Evolutionary conservation across 1,140 invertebrate species (phyloP).

Genomic region (Leptinotarsa lineolata): DNA sequence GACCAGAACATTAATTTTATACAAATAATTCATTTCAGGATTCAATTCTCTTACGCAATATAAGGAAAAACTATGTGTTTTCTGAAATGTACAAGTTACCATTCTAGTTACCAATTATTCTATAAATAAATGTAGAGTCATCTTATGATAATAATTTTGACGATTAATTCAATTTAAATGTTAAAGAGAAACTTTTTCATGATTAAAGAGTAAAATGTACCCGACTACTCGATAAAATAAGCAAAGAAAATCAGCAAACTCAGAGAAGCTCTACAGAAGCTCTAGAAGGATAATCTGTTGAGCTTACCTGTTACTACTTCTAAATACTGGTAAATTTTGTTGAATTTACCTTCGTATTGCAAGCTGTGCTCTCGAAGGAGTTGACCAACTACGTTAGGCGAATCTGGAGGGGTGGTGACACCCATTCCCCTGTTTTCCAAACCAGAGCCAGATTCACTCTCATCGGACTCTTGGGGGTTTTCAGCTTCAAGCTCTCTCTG

Average conservation of each 20-base stretch:
- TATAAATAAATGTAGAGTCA: too few relatives aligned
- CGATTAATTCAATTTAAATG: too few relatives aligned
- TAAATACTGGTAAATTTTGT: conserved; percentile 44
- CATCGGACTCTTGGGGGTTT: conserved; percentile 68
- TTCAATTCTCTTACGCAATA: too few relatives aligned
- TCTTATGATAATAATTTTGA: too few relatives aligned
- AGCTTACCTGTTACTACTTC: conserved; percentile 41
- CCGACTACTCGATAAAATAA: background rate
- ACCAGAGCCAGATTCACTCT: conserved; percentile 69
- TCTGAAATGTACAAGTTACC: too few relatives aligned
- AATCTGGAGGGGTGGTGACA: conserved; percentile 82
- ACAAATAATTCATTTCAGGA: too few relatives aligned
- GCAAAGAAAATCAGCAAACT: background rate
- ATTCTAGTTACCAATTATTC: too few relatives aligned
- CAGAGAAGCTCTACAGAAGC: conserved; percentile 24
- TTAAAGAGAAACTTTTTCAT: too few relatives aligned
- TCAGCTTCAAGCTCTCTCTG: conserved; percentile 60
- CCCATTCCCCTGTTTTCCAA: conserved; percentile 60
- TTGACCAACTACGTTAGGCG: conserved; percentile 68
- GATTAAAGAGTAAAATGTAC: too few relatives aligned
- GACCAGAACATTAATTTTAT: too few relatives aligned
- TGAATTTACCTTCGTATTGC: conserved; percentile 63
- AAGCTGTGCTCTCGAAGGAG: conserved; percentile 64
- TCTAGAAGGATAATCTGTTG: conserved; percentile 11
- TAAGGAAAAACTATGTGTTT: too few relatives aligned